Base-by-base conservation (phyloP, 2,113 vertebrate species). In the Anolis carolinensis region DNA sequence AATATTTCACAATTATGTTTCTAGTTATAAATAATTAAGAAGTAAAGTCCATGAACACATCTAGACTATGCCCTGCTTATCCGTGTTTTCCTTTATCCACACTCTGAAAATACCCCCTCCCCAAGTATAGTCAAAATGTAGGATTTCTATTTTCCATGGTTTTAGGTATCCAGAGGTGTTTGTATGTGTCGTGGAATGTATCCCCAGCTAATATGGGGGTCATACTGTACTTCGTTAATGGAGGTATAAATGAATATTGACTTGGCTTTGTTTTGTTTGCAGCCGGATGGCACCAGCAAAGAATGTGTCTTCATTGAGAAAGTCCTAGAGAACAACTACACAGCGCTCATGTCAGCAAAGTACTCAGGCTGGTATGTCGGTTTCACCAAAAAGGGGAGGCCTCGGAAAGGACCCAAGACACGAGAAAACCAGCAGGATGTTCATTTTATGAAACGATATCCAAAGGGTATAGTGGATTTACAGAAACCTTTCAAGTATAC, bases 381-480 rank as follows among this genome's bases (percentile, higher is more conserved):
- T 93, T 98, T 98, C 96, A 98, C 97, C 89, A 98, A 98, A 95
- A 97, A 96, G 93, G 97, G 97, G 52, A 95, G 97, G 74, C 97
- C 97, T 0, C 94, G 97, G 36, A 97, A 97, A 90, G 97, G 97
- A 75, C 96, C 97, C 70, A 97, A 97, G 93, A 98, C 97, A 32
- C 95, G 96, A 73, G 97, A 97, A 90, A 98, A 98, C 90, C 97
- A 98, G 93, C 96, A 97, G 92, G 97, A 98, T 1, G 97, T 98
- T 70, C 97, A 98, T 95, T 98, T 98, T 94, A 97, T 98, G 97
- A 98, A 98, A 92, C 96, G 97, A 83, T 97, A 97, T 92, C 97
- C 97, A 81, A 97, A 97, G 89, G 97, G 97, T 14, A 96, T 97
- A 95, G 95, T 97, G 1, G 97, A 97, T 70, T 93, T 96, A 88